A percentile compares a stretch with the other conserved stretches of the same genome.
phyloP scores from a whole-genome alignment of 2,113 vertebrate species.

The Cricetomys ansorgei region DNA sequence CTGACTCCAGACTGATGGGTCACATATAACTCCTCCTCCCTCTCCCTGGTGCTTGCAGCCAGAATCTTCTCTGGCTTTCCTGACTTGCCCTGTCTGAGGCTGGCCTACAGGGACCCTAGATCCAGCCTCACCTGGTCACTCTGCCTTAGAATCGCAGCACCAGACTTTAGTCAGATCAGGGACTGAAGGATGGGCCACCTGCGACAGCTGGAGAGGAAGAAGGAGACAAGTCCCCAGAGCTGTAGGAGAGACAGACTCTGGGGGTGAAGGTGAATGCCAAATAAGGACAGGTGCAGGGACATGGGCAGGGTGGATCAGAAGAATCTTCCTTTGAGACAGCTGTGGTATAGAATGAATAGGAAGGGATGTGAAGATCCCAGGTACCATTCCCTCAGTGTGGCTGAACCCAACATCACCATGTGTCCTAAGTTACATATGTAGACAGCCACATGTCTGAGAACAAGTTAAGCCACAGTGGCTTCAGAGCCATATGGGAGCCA shows the following conservation, averaged over 20 bases:
- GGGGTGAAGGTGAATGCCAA: fast-evolving
- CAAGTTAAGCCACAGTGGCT: not conserved
- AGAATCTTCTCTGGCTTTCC: not conserved
- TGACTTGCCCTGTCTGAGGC: not conserved
- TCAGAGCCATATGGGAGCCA: not conserved
- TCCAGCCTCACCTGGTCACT: not conserved
- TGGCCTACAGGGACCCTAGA: not conserved
- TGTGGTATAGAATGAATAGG: not conserved
- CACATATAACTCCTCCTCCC: not conserved
- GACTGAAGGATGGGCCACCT: not conserved
- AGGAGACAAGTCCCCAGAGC: not conserved
- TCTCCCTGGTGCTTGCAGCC: not conserved
- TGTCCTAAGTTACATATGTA: not conserved
- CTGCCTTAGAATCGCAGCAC: not conserved
- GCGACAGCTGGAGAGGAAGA: not conserved
- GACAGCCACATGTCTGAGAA: not conserved
- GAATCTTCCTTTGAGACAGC: not conserved
- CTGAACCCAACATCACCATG: not conserved
- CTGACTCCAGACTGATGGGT: not conserved
- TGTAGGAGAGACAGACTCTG: not conserved
- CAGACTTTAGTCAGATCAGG: constrained; percentile 10
- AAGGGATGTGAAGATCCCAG: not conserved
- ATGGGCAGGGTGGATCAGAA: not conserved
- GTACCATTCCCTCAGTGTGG: not conserved
- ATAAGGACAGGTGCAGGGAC: not conserved